These are phyloP conservation scores for Medauroidea extradentata DNA, from an alignment of 1,140 invertebrate species.

Conservation along the genomic window DNA sequence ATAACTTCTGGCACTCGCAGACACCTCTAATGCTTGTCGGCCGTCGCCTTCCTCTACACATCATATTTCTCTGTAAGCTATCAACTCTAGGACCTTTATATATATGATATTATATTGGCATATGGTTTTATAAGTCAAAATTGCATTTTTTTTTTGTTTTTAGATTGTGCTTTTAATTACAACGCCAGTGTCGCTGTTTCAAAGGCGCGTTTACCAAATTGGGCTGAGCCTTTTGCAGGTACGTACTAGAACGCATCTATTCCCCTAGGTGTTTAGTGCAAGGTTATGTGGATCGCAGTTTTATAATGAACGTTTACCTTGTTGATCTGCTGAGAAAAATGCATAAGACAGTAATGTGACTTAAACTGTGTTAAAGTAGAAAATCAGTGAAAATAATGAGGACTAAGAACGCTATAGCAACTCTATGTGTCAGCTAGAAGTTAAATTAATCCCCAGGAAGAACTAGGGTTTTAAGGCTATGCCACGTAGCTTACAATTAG, in stretches of 20 bases:
- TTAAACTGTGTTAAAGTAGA: too few relatives aligned
- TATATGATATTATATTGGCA: too few relatives aligned
- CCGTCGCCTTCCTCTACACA: constrained; percentile 61
- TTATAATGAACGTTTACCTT: too few relatives aligned
- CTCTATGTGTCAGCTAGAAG: not conserved
- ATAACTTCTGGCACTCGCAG: constrained; percentile 78
- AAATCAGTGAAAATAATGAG: too few relatives aligned
- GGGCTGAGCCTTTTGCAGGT: constrained; percentile 66
- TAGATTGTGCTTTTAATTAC: constrained; percentile 74
- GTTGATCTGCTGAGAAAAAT: too few relatives aligned
- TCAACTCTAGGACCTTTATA: too few relatives aligned
- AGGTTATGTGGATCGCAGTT: not conserved
- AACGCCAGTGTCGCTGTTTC: constrained; percentile 61
- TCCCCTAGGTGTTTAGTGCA: not conserved
- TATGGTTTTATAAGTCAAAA: too few relatives aligned
- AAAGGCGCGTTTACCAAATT: constrained; percentile 56
- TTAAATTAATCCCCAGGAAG: not conserved
- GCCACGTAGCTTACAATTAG: too few relatives aligned
- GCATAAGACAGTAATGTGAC: too few relatives aligned
- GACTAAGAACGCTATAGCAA: not conserved
- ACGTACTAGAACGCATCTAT: constrained; percentile 6
- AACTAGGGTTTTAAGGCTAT: too few relatives aligned
- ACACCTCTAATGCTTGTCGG: constrained; percentile 66
- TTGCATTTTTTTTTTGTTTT: constrained; percentile 27
- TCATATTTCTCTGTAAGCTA: constrained; percentile 64